A percentile compares a stretch with the other conserved stretches of the same genome.
Evolutionary conservation across 2,113 vertebrate species (phyloP).

Genomic region (Manacus vitellinus): DNA sequence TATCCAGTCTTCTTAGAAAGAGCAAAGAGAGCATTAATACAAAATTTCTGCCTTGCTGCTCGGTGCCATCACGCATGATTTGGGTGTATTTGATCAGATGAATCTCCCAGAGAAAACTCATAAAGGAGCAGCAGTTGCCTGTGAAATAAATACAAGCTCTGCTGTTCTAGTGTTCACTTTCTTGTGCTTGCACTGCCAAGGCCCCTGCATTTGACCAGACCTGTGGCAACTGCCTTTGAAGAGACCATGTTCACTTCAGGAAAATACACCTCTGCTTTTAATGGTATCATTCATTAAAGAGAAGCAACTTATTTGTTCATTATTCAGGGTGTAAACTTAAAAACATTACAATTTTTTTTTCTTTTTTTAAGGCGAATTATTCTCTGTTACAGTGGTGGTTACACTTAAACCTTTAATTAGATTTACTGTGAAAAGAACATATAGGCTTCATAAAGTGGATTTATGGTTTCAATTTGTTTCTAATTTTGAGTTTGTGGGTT

Average conservation of each 20-base stretch:
- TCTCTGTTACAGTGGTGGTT: neutral
- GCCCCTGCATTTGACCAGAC: accelerated
- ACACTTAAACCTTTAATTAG: neutral
- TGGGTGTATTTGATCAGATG: neutral
- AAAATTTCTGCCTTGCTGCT: neutral
- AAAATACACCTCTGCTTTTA: neutral
- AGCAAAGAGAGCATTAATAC: neutral
- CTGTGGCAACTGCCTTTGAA: neutral
- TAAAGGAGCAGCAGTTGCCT: neutral
- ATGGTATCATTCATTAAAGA: neutral
- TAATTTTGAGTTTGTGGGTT: neutral
- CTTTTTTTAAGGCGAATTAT: neutral
- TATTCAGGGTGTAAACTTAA: neutral
- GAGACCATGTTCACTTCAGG: neutral
- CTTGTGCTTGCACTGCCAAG: neutral
- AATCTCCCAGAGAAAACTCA: neutral
- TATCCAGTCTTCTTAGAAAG: neutral
- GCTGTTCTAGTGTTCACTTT: neutral
- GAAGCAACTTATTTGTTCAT: neutral
- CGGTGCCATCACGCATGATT: neutral
- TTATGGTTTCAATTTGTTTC: neutral
- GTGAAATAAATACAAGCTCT: neutral
- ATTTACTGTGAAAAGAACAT: neutral
- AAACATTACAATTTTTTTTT: neutral
- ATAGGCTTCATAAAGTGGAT: neutral